phyloP scores from a whole-genome alignment of 2,797 vertebrate genomes.

The Spea hammondii region DNA sequence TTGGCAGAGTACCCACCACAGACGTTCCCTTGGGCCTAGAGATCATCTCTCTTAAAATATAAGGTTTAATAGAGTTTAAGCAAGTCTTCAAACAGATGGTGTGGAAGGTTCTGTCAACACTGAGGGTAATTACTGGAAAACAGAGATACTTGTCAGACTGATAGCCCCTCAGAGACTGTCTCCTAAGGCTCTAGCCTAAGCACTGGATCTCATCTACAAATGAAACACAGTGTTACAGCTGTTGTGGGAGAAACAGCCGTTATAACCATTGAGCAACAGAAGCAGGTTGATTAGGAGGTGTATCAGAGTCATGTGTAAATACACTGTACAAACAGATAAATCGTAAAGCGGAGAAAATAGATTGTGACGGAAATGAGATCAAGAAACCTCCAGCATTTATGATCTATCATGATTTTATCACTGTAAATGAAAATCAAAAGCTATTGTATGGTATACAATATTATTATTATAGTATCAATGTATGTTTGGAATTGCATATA shows the following conservation, averaged over 20 bases:
- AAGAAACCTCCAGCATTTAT: too few relatives aligned
- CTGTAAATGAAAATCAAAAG: too few relatives aligned
- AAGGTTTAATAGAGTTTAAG: slow-evolving; percentile 82
- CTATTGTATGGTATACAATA: too few relatives aligned
- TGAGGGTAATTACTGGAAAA: slow-evolving; percentile 88
- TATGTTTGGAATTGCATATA: too few relatives aligned
- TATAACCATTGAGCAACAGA: background rate
- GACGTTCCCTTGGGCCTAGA: slow-evolving; percentile 73
- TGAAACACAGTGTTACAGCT: slow-evolving; percentile 48
- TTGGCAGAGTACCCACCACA: slow-evolving; percentile 66
- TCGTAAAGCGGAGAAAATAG: too few relatives aligned
- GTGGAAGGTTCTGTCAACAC: slow-evolving; percentile 90
- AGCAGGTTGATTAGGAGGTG: too few relatives aligned
- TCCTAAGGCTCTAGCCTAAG: slow-evolving; percentile 66
- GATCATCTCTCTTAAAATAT: slow-evolving; percentile 88
- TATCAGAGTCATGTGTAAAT: too few relatives aligned
- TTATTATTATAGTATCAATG: too few relatives aligned
- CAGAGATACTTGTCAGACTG: slow-evolving; percentile 84
- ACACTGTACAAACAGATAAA: too few relatives aligned
- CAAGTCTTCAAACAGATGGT: slow-evolving; percentile 91
- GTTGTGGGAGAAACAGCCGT: background rate
- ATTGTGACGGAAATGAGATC: too few relatives aligned
- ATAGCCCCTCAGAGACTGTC: slow-evolving; percentile 82
- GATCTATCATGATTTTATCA: too few relatives aligned
- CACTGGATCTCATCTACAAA: slow-evolving; percentile 55